A percentile compares a stretch with the other conserved stretches of the same genome.
Evolutionary conservation across 1,140 invertebrate species (phyloP).

Genomic region (Listronotus oregonensis): DNA sequence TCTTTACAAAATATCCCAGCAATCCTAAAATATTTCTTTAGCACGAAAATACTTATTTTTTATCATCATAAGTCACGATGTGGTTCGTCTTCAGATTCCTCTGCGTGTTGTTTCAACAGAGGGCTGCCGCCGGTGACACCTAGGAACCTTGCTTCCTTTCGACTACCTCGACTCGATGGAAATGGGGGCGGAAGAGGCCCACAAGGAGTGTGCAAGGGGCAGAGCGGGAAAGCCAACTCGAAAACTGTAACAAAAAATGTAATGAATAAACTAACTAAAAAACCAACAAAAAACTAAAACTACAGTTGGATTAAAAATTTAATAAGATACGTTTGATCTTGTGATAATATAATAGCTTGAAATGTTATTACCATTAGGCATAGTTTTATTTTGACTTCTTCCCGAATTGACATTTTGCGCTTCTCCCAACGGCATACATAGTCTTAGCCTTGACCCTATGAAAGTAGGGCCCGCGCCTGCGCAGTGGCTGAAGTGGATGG

Average conservation of each 20-base stretch:
- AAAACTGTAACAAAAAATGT: conserved; percentile 34
- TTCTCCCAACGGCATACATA: conserved; percentile 61
- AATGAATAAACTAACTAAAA: too few relatives aligned
- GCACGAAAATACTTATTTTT: not conserved
- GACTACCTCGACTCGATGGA: conserved; percentile 58
- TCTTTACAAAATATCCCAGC: not conserved
- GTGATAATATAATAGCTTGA: too few relatives aligned
- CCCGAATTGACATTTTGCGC: conserved; percentile 33
- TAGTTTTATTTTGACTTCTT: conserved; percentile 21
- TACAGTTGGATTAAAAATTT: too few relatives aligned
- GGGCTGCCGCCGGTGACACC: conserved; percentile 66
- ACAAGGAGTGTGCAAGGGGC: conserved; percentile 77
- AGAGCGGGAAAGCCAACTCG: conserved; percentile 72
- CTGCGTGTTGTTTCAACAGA: conserved; percentile 53
- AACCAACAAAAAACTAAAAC: too few relatives aligned
- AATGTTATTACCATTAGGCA: conserved; percentile 34
- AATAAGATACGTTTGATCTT: too few relatives aligned
- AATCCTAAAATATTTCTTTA: not conserved
- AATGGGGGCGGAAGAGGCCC: conserved; percentile 62
- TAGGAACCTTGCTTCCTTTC: conserved; percentile 59
- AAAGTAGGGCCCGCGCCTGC: conserved; percentile 44
- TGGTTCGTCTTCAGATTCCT: conserved; percentile 59
- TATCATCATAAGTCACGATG: conserved; percentile 44
- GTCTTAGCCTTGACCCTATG: conserved; percentile 61
- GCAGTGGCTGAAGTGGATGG: conserved; percentile 14